Evolutionary conservation across 2,888 invertebrate genomes (phyloP).

Genomic region (Sepiola atlantica): DNA sequence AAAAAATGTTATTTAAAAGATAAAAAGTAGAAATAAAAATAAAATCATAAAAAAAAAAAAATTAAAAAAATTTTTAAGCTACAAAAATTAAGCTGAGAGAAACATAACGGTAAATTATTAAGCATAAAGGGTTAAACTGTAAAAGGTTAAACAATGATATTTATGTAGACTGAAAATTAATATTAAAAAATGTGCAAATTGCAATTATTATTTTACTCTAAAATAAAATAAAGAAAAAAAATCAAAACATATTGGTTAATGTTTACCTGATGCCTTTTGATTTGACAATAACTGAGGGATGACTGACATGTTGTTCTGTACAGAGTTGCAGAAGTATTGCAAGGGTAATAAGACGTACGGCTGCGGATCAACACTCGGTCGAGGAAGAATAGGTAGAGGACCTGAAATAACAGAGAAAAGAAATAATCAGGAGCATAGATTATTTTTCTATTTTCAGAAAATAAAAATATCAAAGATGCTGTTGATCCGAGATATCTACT

Average conservation of each 20-base stretch:
- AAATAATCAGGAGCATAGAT: not conserved
- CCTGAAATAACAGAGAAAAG: constrained; percentile 53
- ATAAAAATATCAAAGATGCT: not conserved
- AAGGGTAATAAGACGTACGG: constrained; percentile 63
- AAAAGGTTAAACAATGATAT: no score
- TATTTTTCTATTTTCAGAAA: not conserved
- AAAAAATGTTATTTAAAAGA: no score
- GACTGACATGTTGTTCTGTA: not conserved
- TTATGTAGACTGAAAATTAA: not conserved
- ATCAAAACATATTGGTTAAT: not conserved
- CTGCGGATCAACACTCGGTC: constrained; percentile 55
- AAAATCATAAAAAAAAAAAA: no score
- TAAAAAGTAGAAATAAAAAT: no score
- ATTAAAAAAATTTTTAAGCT: no score
- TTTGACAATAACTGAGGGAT: not conserved
- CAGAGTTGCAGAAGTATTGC: constrained; percentile 48
- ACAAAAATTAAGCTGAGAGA: no score
- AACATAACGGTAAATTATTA: no score
- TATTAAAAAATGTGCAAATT: not conserved
- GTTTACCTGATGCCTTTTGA: constrained; percentile 8
- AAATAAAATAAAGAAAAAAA: not conserved
- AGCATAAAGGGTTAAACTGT: no score
- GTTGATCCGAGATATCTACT: no score
- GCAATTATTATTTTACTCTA: no score
- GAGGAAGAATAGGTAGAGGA: constrained; percentile 61